Percentiles rank a stretch among this genome's conserved stretches.
Evolutionary conservation across 2,888 invertebrate species (phyloP).

Genomic region (Carabus problematicus): DNA sequence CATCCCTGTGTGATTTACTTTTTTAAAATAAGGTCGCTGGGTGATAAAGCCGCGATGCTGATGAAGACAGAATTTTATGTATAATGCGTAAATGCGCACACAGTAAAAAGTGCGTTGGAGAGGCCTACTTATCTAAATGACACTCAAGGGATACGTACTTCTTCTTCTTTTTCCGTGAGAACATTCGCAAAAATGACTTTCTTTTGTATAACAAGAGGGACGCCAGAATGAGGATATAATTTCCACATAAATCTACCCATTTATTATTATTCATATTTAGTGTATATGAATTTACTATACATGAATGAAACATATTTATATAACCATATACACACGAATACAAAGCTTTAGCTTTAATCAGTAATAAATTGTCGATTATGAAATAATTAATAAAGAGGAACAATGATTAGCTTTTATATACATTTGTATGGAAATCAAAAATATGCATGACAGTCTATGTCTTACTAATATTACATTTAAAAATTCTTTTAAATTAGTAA

Average conservation of each 20-base stretch:
- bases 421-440: too few species aligned
- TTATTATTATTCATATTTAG: too few species aligned
- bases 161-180: constrained; percentile 35
- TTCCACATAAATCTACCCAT: constrained; percentile 20
- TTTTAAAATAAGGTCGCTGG: constrained; percentile 37
- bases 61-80: constrained; percentile 41
- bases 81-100: constrained; percentile 38
- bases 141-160: constrained; percentile 36
- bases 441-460: too few species aligned
- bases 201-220: constrained; percentile 31
- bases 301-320: too few species aligned
- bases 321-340: too few species aligned
- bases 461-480: too few species aligned
- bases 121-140: constrained; percentile 41
- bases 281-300: too few species aligned
- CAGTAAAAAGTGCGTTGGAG: constrained; percentile 15
- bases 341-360: too few species aligned
- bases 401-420: too few species aligned
- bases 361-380: too few species aligned
- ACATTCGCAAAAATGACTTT: constrained; percentile 40
- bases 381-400: too few species aligned
- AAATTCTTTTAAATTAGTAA: too few species aligned
- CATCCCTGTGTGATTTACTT: constrained; percentile 27
- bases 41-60: constrained; percentile 36
- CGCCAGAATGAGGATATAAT: constrained; percentile 24